A percentile compares a stretch with the other conserved stretches of the same genome.
phyloP scores from a whole-genome alignment of 2,797 vertebrate genomes.

The Gambusia yucatana region DNA sequence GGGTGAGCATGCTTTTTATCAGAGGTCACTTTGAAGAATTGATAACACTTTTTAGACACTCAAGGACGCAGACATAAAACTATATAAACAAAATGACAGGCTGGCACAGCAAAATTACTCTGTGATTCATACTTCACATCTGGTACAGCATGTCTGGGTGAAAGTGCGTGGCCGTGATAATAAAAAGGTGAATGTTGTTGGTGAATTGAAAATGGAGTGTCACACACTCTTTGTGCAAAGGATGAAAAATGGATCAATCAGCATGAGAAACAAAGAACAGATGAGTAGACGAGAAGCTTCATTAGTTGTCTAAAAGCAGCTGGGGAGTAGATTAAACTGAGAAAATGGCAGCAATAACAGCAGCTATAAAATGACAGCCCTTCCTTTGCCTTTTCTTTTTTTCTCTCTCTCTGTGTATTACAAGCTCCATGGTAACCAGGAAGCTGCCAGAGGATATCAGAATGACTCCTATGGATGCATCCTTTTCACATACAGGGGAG shows the following conservation, averaged over 20 bases:
- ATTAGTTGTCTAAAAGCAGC: slow-evolving; percentile 42
- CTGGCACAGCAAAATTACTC: slow-evolving; percentile 43
- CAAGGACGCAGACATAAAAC: slow-evolving; percentile 47
- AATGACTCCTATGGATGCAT: slow-evolving; percentile 37
- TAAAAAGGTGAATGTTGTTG: slow-evolving; percentile 30
- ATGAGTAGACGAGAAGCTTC: slow-evolving; percentile 42
- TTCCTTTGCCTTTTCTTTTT: slow-evolving; percentile 30
- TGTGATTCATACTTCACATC: slow-evolving; percentile 36
- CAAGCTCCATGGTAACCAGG: slow-evolving; percentile 52
- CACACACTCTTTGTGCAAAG: slow-evolving; percentile 15
- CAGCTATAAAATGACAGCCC: slow-evolving; percentile 41
- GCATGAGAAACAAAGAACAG: slow-evolving; percentile 32
- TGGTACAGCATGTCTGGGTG: slow-evolving; percentile 11
- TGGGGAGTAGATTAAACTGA: slow-evolving; percentile 35
- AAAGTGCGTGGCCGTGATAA: slow-evolving; percentile 10
- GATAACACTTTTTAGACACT: slow-evolving; percentile 34
- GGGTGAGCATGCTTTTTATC: slow-evolving; percentile 9
- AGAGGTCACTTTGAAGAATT: slow-evolving; percentile 12
- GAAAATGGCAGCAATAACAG: slow-evolving; percentile 45
- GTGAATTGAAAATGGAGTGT: slow-evolving; percentile 17
- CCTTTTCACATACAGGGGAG: slow-evolving; percentile 10
- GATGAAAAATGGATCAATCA: slow-evolving; percentile 43
- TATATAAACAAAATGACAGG: slow-evolving; percentile 14
- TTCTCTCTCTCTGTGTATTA: slow-evolving; percentile 41
- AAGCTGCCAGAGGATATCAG: slow-evolving; percentile 26